Percentiles rank a stretch among this genome's conserved stretches.
Conservation (phyloP, 2,888 invertebrate genomes). For the Ashinkailepas kermadecensis region DNA sequence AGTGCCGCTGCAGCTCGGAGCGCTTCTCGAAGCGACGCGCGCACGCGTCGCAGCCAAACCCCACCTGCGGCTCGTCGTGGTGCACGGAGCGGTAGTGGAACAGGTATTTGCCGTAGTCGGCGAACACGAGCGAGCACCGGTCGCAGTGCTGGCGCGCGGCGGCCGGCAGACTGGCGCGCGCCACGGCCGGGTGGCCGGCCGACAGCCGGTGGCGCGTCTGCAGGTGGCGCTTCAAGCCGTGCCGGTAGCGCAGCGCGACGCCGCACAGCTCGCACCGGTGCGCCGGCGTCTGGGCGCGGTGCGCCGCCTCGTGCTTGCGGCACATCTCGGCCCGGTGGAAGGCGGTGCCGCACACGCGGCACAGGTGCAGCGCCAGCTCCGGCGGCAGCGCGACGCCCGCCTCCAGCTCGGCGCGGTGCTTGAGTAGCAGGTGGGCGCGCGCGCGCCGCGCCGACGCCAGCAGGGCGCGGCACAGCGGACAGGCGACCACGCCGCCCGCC, state of each 20-base stretch:
- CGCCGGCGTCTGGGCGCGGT: not conserved
- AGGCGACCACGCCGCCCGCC: not conserved
- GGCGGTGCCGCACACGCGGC: not conserved
- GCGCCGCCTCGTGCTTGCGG: conserved; percentile 5
- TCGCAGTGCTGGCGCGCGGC: not conserved
- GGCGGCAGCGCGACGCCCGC: not conserved
- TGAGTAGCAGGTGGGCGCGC: not conserved
- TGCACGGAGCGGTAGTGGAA: conserved; percentile 1
- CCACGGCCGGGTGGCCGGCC: not conserved
- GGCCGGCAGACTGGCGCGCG: not conserved
- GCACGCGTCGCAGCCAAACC: not conserved
- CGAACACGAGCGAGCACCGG: not conserved
- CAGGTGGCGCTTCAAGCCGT: not conserved
- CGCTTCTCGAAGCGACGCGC: conserved; percentile 1
- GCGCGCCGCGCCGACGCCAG: not conserved
- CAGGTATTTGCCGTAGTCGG: conserved; percentile 5
- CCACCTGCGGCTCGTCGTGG: not conserved
- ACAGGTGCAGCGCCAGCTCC: conserved; percentile 4
- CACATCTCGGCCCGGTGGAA: not conserved
- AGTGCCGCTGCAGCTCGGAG: not conserved
- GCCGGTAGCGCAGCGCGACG: not conserved
- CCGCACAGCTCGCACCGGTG: conserved; percentile 5
- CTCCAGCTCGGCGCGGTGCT: not conserved
- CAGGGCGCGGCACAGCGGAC: not conserved
- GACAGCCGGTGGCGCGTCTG: not conserved